Base-by-base conservation (phyloP, 2,797 vertebrate species). In the Oophaga sylvatica region DNA sequence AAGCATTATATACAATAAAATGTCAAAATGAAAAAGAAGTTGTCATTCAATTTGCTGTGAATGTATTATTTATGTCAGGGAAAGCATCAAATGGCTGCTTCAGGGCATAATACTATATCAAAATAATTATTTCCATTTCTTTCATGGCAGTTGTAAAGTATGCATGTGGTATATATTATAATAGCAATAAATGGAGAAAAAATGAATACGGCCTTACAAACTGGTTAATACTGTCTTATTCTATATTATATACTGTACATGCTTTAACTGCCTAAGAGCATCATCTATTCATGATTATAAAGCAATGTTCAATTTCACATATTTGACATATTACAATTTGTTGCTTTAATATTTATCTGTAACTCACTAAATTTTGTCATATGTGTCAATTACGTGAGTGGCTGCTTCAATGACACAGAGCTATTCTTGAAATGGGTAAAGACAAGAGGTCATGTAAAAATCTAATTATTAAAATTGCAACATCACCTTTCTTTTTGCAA, bases 121-220 rank as follows among this genome's bases (percentile, higher is more conserved):
- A 87, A 87, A 87, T 81, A 63, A 81, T 81, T 20, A 81, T 65
- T 81, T 81, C 68, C 15, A 81, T 87, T 81, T 56, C 65, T 81
- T 78, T 85, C 60, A 78, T 87, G 78, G 62, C 56, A 85, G 60
- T 80, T 68, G 75, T 77, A 80, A 79, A 41, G 75, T 79, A 85
- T 68, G 63, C 62, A 67, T 68, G 45, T 59, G 63, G 26, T 78
- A 67, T 35, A 78, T 60, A 17, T 48, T 76, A 53, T n/a, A 45
- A 26, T 78, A 20, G 12, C 10, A 41, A 78, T 48, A 53, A 76
- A 17, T 29, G 60, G 17, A 13, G 41, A 48, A 85, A 75, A 63
- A 26, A 77, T 15, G 45, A 73, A 73, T 45, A 20, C 31, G 19
- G 45, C 73, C 35, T 22, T 22, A 76, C 75, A 56, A 77, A 26